phyloP scores from a whole-genome alignment of 37 sponge, comb jelly and placozoan species.

The Lycopodina hypogea region DNA sequence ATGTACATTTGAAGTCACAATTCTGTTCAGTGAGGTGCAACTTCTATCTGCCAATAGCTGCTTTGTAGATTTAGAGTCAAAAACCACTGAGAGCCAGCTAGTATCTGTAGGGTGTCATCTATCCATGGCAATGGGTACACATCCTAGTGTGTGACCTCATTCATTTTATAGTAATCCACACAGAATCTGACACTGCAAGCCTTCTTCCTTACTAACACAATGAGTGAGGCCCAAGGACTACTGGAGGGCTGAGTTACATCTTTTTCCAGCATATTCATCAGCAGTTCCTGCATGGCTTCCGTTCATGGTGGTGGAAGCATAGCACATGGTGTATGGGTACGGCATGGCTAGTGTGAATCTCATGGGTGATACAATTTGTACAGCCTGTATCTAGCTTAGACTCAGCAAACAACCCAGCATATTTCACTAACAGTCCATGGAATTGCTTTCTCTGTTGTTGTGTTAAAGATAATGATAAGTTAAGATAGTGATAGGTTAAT shows the following conservation, averaged over 20 bases:
- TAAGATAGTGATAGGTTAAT: too few relatives aligned
- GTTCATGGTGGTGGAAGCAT: background rate
- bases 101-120: too few relatives aligned
- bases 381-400: background rate
- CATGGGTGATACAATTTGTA: too few relatives aligned
- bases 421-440: background rate
- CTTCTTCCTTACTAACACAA: background rate
- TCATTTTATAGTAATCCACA: constrained; percentile 7
- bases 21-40: constrained; percentile 9
- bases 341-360: too few relatives aligned
- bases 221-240: too few relatives aligned
- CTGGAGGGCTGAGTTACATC: constrained; percentile 5
- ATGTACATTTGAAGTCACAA: constrained; percentile 21
- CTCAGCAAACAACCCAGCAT: background rate
- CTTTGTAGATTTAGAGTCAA: too few relatives aligned
- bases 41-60: constrained; percentile 4
- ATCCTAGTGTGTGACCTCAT: constrained; percentile 4
- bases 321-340: background rate
- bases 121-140: background rate
- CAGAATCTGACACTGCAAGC: background rate
- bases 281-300: background rate
- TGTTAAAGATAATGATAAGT: too few relatives aligned
- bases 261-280: background rate
- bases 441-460: too few relatives aligned
- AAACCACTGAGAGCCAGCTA: constrained; percentile 1